Evolutionary conservation across 37 sponge, comb jelly and placozoan genomes (phyloP).

Genomic region (Dysidea cf. avara): DNA sequence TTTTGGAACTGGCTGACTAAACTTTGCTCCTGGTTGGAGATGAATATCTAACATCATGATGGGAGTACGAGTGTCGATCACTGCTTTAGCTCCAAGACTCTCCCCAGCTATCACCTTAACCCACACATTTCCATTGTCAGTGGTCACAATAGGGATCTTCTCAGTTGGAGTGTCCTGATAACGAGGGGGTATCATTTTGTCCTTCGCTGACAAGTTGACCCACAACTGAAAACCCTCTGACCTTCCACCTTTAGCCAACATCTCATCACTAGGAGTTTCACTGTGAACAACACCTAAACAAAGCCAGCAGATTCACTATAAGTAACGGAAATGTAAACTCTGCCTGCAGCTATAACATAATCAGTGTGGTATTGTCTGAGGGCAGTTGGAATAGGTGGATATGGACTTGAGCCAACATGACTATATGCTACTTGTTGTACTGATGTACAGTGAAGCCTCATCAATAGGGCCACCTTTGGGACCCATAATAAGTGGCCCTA

Average conservation of each 20-base stretch:
- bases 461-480: too few species aligned
- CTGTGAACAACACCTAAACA: conserved; percentile 69
- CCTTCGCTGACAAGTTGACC: conserved; percentile 83
- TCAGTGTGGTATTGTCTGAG: too few species aligned
- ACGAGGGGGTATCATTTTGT: conserved; percentile 79
- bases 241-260: conserved; percentile 62
- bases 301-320: too few species aligned
- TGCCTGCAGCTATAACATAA: too few species aligned
- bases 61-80: conserved; percentile 76
- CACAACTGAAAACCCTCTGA: conserved; percentile 87
- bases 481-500: too few species aligned
- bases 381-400: too few species aligned
- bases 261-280: conserved; percentile 84
- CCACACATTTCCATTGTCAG: conserved; percentile 63
- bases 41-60: conserved; percentile 32
- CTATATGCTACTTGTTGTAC: too few species aligned
- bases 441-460: too few species aligned
- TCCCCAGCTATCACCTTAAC: conserved; percentile 89
- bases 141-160: conserved; percentile 62
- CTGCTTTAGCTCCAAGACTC: conserved; percentile 62
- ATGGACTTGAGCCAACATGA: too few species aligned
- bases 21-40: conserved; percentile 60
- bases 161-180: conserved; percentile 85
- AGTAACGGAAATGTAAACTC: too few species aligned
- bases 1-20: conserved; percentile 68